Evolutionary conservation across 2,888 invertebrate species (phyloP).

Genomic region (Noctuana brunneofusca): DNA sequence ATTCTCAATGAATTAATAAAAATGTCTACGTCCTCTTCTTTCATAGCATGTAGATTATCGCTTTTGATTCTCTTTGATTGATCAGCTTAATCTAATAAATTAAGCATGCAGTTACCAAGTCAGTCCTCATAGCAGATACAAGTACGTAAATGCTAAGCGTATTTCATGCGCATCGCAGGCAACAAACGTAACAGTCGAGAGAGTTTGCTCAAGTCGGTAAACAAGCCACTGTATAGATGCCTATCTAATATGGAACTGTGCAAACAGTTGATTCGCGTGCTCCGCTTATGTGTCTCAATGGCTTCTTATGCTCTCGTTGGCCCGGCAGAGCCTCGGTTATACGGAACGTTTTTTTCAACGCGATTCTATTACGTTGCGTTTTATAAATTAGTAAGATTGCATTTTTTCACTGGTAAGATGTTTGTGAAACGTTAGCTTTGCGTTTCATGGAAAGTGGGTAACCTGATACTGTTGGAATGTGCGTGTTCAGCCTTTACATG

Average conservation of each 20-base stretch:
- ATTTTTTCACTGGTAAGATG: conserved; percentile 9
- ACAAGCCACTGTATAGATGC: conserved; percentile 11
- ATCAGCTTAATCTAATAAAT: not conserved
- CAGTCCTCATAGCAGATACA: not conserved
- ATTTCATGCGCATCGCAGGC: conserved; percentile 13
- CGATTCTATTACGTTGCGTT: not conserved
- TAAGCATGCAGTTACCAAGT: conserved; percentile 5
- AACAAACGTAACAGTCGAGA: conserved; percentile 1
- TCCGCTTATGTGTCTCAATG: conserved; percentile 17
- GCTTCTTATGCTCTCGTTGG: conserved; percentile 15
- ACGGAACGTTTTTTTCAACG: not conserved
- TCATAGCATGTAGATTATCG: too few relatives aligned
- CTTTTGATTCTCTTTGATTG: not conserved
- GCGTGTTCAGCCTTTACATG: conserved; percentile 8
- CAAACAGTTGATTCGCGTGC: conserved; percentile 21
- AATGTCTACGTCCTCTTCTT: too few relatives aligned
- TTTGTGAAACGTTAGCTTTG: conserved; percentile 22
- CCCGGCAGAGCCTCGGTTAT: not conserved
- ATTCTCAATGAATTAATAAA: not conserved
- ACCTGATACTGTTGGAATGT: conserved; percentile 21
- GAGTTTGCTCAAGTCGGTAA: conserved; percentile 22
- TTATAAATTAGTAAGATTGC: conserved; percentile 8
- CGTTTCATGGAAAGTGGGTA: conserved; percentile 18
- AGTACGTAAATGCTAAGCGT: not conserved
- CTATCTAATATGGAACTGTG: conserved; percentile 20